Percentiles rank a stretch among this genome's conserved stretches.
Conservation (phyloP, 1,140 invertebrate genomes). For the Dryas iulia region DNA sequence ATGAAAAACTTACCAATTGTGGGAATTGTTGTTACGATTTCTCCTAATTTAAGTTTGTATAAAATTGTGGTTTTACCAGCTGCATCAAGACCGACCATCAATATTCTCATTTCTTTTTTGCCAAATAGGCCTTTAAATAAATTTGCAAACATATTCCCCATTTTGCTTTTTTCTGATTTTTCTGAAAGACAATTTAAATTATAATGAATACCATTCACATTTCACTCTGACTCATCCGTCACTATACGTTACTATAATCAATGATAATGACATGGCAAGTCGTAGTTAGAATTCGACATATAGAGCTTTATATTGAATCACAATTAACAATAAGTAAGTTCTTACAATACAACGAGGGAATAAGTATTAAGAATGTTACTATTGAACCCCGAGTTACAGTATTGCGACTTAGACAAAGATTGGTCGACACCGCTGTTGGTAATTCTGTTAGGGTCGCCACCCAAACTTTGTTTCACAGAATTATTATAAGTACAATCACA, state of each 20-base stretch:
- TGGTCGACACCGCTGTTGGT: conserved; percentile 64
- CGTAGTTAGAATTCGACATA: conserved; percentile 44
- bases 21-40: conserved; percentile 99
- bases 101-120: conserved; percentile 99
- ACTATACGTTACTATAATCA: conserved; percentile 74
- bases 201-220: conserved; percentile 50
- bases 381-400: neutral
- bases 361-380: neutral
- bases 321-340: neutral
- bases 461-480: conserved; percentile 30
- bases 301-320: neutral
- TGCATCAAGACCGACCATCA: conserved; percentile 98
- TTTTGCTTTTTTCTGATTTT: conserved; percentile 81
- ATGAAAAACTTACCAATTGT: conserved; percentile 94
- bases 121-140: conserved; percentile 98
- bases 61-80: conserved; percentile 99
- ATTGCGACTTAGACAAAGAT: conserved; percentile 49
- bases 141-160: conserved; percentile 93
- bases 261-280: conserved; percentile 79
- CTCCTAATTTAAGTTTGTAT: conserved; percentile 99
- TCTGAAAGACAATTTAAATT: conserved; percentile 71
- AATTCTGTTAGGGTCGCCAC: conserved; percentile 47
- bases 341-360: neutral
- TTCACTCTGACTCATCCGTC: conserved; percentile 70
- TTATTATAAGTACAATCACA: conserved; percentile 7